phyloP scores from a whole-genome alignment of 2,797 vertebrate genomes.

The Bovichtus variegatus region DNA sequence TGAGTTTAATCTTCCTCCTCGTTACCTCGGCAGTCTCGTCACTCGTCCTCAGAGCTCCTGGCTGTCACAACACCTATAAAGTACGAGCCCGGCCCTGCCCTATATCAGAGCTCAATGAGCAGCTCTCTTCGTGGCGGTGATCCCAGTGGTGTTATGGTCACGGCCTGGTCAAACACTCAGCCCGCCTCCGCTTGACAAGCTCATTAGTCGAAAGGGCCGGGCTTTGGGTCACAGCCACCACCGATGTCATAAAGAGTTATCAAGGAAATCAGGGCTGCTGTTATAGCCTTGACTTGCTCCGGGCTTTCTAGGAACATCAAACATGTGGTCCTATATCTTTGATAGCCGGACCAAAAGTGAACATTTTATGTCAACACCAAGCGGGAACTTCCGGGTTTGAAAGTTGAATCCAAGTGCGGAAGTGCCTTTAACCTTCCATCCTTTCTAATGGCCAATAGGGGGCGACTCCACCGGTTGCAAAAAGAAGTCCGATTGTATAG shows the following conservation, averaged over 20 bases:
- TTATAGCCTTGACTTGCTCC: background rate
- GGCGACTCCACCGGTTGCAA: too few relatives aligned
- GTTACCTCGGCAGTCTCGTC: slow-evolving; percentile 44
- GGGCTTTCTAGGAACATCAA: background rate
- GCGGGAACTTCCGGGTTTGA: too few relatives aligned
- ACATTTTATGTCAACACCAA: too few relatives aligned
- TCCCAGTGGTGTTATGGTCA: slow-evolving; percentile 46
- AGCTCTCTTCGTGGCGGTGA: slow-evolving; percentile 30
- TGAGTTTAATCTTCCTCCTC: slow-evolving; percentile 64
- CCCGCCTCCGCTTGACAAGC: slow-evolving; percentile 20
- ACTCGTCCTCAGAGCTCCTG: slow-evolving; percentile 15
- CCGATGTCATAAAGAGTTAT: slow-evolving; percentile 22
- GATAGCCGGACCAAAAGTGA: background rate
- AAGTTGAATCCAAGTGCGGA: too few relatives aligned
- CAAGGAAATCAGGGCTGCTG: background rate
- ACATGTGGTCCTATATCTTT: background rate
- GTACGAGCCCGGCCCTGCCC: slow-evolving; percentile 26
- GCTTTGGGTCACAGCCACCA: background rate
- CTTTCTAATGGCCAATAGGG: too few relatives aligned
- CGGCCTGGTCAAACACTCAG: slow-evolving; percentile 34
- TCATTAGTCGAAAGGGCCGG: slow-evolving; percentile 37
- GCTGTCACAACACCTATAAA: slow-evolving; percentile 58
- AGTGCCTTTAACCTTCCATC: too few relatives aligned
- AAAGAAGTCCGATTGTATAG: too few relatives aligned
- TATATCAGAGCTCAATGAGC: slow-evolving; percentile 70